Percentiles rank a stretch among this genome's conserved stretches.
phyloP scores from a whole-genome alignment of 2,797 vertebrate species.

The Gadopsis marmoratus region DNA sequence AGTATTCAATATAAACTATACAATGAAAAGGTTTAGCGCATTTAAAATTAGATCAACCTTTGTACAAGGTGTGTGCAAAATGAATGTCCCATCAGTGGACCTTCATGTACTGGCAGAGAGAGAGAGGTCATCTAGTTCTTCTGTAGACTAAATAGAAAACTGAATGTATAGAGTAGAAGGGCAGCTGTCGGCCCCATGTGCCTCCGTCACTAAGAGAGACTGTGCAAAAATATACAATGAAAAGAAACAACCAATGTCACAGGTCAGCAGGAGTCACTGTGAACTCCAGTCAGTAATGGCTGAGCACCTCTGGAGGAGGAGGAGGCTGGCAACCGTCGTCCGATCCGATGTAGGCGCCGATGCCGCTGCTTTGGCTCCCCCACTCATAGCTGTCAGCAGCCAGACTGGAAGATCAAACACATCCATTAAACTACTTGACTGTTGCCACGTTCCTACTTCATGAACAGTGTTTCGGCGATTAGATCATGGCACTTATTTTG shows the following conservation, averaged over 20 bases:
- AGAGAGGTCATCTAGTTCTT: slow-evolving; percentile 45
- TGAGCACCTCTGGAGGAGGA: slow-evolving; percentile 84
- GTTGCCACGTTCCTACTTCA: not conserved
- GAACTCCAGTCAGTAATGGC: slow-evolving; percentile 77
- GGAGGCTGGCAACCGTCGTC: slow-evolving; percentile 81
- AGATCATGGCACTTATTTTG: not conserved
- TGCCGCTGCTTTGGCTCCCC: slow-evolving; percentile 89
- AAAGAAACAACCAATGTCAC: slow-evolving; percentile 5
- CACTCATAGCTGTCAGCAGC: slow-evolving; percentile 91
- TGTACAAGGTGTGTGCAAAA: slow-evolving; percentile 75
- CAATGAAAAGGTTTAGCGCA: slow-evolving; percentile 57
- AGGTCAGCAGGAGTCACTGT: slow-evolving; percentile 20
- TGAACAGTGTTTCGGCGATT: not conserved
- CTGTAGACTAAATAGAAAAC: slow-evolving; percentile 50
- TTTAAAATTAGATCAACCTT: slow-evolving; percentile 48
- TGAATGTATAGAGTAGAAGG: slow-evolving; percentile 39
- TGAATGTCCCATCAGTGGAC: slow-evolving; percentile 43
- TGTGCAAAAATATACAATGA: slow-evolving; percentile 73
- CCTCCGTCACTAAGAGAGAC: slow-evolving; percentile 45
- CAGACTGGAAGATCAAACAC: slow-evolving; percentile 81
- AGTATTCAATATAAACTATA: slow-evolving; percentile 70
- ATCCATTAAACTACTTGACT: slow-evolving; percentile 4
- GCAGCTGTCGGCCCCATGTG: slow-evolving; percentile 44
- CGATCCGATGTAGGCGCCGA: slow-evolving; percentile 87
- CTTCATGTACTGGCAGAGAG: slow-evolving; percentile 60